These are phyloP conservation scores for Carollia perspicillata DNA, from an alignment of 2,113 vertebrate species.

Conservation along the genomic window DNA sequence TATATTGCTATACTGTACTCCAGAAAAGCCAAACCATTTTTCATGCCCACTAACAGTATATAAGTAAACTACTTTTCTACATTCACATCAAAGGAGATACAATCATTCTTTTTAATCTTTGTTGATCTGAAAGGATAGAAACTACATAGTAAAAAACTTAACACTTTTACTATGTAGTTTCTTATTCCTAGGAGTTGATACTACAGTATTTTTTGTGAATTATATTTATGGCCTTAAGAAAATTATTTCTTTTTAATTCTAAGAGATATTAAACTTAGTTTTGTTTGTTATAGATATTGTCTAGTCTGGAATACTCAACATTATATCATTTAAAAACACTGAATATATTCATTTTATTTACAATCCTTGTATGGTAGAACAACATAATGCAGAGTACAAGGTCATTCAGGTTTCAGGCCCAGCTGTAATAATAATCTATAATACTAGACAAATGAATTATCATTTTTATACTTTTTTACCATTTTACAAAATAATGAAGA, in stretches of 20 bases:
- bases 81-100: neutral
- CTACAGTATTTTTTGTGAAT: neutral
- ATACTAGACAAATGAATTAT: neutral
- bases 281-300: neutral
- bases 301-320: conserved; percentile 12
- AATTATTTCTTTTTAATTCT: conserved; percentile 17
- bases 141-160: neutral
- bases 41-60: neutral
- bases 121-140: neutral
- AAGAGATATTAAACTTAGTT: neutral
- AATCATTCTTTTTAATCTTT: neutral
- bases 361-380: neutral
- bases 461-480: neutral
- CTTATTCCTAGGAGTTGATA: neutral
- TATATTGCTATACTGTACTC: neutral
- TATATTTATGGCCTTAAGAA: conserved; percentile 4
- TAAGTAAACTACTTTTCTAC: neutral
- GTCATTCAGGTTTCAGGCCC: neutral
- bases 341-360: neutral
- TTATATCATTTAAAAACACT: neutral
- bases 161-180: conserved; percentile 37
- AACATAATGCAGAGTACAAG: neutral
- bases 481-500: neutral
- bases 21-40: neutral
- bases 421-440: neutral